Evolutionary conservation across 2,113 vertebrate species (phyloP).

Genomic region (Castor canadensis): DNA sequence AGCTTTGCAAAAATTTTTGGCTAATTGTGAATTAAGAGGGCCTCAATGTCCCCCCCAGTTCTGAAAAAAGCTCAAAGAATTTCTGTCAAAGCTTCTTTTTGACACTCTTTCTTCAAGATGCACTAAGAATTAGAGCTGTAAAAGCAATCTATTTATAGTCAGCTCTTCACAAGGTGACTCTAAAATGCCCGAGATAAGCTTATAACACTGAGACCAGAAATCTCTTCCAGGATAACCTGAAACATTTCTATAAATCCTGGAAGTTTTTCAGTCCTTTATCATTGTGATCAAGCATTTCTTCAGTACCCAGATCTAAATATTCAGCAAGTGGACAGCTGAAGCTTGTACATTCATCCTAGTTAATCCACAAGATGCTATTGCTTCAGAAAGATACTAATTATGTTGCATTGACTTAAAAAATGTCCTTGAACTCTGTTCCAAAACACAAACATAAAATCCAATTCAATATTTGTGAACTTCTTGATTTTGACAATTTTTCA

Average conservation of each 20-base stretch:
- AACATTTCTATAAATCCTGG: slow-evolving; percentile 17
- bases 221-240: slow-evolving; percentile 41
- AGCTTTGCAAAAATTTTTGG: neutral
- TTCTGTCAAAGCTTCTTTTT: slow-evolving; percentile 36
- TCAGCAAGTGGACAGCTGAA: neutral
- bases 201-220: neutral
- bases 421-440: neutral
- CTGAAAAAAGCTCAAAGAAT: too few species aligned
- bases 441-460: neutral
- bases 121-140: slow-evolving; percentile 33
- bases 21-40: slow-evolving; percentile 39
- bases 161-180: slow-evolving; percentile 35
- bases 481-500: neutral
- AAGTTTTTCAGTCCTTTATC: neutral
- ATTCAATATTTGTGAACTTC: neutral
- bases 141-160: slow-evolving; percentile 53
- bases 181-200: slow-evolving; percentile 47
- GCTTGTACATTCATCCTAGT: neutral
- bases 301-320: neutral
- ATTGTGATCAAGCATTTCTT: slow-evolving; percentile 33
- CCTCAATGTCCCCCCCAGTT: neutral
- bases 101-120: slow-evolving; percentile 35
- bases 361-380: neutral
- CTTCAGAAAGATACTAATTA: slow-evolving; percentile 1
- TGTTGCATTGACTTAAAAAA: neutral